These are phyloP conservation scores for Drosophila robusta DNA, from an alignment of 2,888 invertebrate genomes.

Conservation along the genomic window DNA sequence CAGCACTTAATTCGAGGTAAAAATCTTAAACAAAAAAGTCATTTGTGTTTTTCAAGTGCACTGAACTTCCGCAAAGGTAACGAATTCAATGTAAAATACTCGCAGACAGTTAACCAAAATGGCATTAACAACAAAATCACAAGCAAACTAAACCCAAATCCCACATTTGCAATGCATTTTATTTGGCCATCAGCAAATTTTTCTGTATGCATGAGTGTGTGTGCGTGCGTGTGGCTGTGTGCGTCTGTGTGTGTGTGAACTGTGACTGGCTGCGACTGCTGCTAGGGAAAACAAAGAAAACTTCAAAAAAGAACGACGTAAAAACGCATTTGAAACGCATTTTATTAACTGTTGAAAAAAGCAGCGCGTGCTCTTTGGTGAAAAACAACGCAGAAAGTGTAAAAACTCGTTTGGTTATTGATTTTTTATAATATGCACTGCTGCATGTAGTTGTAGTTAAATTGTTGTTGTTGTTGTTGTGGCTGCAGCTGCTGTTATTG, in stretches of 20 bases:
- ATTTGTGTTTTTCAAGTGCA: slow-evolving; percentile 59
- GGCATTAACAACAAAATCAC: slow-evolving; percentile 51
- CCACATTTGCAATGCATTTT: slow-evolving; percentile 53
- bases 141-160: slow-evolving; percentile 38
- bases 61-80: slow-evolving; percentile 58
- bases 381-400: slow-evolving; percentile 27
- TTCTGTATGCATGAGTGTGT: slow-evolving; percentile 60
- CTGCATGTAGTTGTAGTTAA: slow-evolving; percentile 59
- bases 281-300: slow-evolving; percentile 81
- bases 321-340: slow-evolving; percentile 65
- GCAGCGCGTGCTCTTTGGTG: slow-evolving; percentile 17
- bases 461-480: slow-evolving; percentile 48
- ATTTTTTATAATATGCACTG: slow-evolving; percentile 55
- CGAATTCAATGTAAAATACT: slow-evolving; percentile 35
- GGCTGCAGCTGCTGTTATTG: slow-evolving; percentile 31
- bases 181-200: slow-evolving; percentile 56
- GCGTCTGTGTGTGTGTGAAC: slow-evolving; percentile 50
- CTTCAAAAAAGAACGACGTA: slow-evolving; percentile 78
- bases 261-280: slow-evolving; percentile 63
- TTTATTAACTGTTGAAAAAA: slow-evolving; percentile 30
- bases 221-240: slow-evolving; percentile 24
- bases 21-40: slow-evolving; percentile 61
- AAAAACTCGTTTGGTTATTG: slow-evolving; percentile 59
- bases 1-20: slow-evolving; percentile 45
- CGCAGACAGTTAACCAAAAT: slow-evolving; percentile 47